A percentile compares a stretch with the other conserved stretches of the same genome.
These are phyloP conservation scores for Sinella curviseta DNA, from an alignment of 1,140 invertebrate species.

Conservation along the genomic window DNA sequence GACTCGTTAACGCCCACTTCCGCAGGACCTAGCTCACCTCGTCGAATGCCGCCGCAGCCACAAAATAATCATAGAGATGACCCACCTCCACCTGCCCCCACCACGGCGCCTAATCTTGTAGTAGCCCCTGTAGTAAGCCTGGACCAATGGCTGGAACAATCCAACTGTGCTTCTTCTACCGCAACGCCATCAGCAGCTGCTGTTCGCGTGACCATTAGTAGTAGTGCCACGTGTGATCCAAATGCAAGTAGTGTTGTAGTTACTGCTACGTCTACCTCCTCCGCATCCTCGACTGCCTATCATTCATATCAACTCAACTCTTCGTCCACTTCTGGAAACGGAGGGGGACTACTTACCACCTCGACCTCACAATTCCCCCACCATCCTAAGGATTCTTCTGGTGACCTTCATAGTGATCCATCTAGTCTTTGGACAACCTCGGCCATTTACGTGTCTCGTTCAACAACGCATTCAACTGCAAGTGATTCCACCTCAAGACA, in stretches of 20 bases:
- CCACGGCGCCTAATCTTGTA: neutral
- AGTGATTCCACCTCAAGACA: constrained; percentile 10
- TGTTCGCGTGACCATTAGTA: neutral
- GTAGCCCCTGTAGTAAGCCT: neutral
- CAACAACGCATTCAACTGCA: neutral
- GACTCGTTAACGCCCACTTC: neutral
- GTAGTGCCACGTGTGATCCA: neutral
- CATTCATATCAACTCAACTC: constrained; percentile 29
- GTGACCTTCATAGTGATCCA: neutral
- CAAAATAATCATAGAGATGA: neutral
- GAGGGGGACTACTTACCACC: neutral
- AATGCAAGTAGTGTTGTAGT: neutral
- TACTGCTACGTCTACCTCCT: neutral
- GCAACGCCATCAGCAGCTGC: neutral
- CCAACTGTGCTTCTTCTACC: neutral
- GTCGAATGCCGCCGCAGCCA: neutral
- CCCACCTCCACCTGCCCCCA: neutral
- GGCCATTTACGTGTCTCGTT: constrained; percentile 4
- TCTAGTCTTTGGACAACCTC: constrained; percentile 16
- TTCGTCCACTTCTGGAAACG: constrained; percentile 14
- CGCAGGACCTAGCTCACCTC: constrained; percentile 5
- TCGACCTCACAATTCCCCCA: neutral
- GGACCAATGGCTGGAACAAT: constrained; percentile 11
- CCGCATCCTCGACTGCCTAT: constrained; percentile 14
- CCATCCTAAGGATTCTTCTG: neutral